phyloP scores from a whole-genome alignment of 2,797 vertebrate genomes.

The Chaenodraco wilsoni region DNA sequence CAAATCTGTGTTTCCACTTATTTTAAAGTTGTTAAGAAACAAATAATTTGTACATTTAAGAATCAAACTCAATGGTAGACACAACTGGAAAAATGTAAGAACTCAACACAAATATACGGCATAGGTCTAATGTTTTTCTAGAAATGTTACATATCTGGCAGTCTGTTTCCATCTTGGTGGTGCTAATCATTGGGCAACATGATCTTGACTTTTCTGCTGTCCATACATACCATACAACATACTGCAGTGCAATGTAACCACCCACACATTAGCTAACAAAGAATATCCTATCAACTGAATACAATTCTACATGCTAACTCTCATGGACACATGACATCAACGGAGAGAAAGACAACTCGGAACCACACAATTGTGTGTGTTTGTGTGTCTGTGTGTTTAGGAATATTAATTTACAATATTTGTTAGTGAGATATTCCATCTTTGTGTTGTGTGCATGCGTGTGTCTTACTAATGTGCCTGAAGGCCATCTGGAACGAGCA shows the following conservation, averaged over 20 bases:
- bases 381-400: conserved; percentile 21
- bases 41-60: too few relatives aligned
- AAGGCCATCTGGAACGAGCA: conserved; percentile 76
- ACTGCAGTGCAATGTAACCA: conserved; percentile 2
- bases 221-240: neutral
- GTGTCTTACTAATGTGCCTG: conserved; percentile 70
- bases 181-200: neutral
- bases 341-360: conserved; percentile 13
- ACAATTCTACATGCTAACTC: neutral
- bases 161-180: too few relatives aligned
- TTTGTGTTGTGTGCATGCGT: conserved; percentile 30
- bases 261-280: neutral
- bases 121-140: too few relatives aligned
- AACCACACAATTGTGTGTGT: conserved; percentile 24
- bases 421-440: conserved; percentile 75
- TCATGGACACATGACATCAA: conserved; percentile 8
- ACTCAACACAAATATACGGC: too few relatives aligned
- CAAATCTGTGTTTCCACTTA: too few relatives aligned
- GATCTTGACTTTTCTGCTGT: conserved; percentile 10
- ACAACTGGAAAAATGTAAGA: too few relatives aligned
- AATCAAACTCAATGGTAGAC: too few relatives aligned
- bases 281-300: neutral
- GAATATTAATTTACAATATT: conserved; percentile 80
- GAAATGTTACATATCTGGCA: too few relatives aligned
- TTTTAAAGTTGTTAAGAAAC: too few relatives aligned